Base-by-base conservation (phyloP, 2,888 invertebrate genomes). In the Drosophila mimetica region DNA sequence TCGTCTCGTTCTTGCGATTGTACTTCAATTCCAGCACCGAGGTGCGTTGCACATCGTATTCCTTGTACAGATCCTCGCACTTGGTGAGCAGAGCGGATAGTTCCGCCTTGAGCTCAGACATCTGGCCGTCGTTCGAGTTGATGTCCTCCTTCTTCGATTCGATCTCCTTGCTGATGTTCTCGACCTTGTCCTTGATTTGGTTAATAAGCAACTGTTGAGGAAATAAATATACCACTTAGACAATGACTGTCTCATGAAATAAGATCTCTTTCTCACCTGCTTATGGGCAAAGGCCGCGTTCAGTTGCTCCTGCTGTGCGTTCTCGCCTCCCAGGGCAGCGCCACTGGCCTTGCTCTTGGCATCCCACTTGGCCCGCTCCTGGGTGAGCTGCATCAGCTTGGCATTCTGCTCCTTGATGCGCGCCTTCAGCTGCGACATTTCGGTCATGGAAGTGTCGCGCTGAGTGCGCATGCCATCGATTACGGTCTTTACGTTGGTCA, bases 401-500 rank as follows among this genome's bases (percentile, higher is more conserved):
- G 95, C 95, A 90, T 97, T 97, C 69, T 97, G 95, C 77, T 97
- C 97, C 82, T 97, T 96, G 0, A 97, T 93, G 82, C 94, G 94
- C 9, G 95, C 94, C 90, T 97, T 98, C 1, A 97, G 92, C 61
- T 95, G 95, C 7, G 96, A 94, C 95, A 97, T 96, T 79, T 97
- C 97, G 4, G 95, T 93, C 93, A 99, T 95, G 79, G 97, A 97
- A 0, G 95, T 93, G 90, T 99, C 99, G 4, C 99, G 94, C n/a
- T 97, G 97, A 0, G 95, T 94, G 54, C 96, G 93, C 99, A 99
- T 99, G 0, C 96, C 96, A 90, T 99, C 99, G 63, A 99, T 99
- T n/a, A 97, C 96, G 1, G 96, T 94, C 91, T 99, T 99, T 2
- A 97, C 96, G 36, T 96, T 95, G 0, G 97, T 96, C 0, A 99